Evolutionary conservation across 1,140 invertebrate genomes (phyloP).

Genomic region (Drosophila biarmipes): DNA sequence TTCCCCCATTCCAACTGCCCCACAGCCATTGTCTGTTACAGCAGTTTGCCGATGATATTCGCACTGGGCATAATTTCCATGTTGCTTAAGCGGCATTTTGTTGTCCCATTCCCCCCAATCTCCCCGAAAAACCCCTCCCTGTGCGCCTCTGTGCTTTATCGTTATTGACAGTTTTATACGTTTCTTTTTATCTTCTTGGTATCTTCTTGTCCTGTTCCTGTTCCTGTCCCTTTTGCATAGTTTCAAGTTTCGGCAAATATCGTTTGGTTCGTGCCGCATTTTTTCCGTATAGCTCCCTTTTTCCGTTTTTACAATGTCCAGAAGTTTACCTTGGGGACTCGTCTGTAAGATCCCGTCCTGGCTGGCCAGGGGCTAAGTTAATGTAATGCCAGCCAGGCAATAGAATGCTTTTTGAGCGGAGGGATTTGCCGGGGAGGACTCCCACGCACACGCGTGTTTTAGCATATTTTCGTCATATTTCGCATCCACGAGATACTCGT

Average conservation of each 20-base stretch:
- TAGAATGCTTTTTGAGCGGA: slow-evolving; percentile 18
- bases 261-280: slow-evolving; percentile 55
- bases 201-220: slow-evolving; percentile 56
- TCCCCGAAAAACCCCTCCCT: slow-evolving; percentile 6
- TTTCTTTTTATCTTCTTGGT: slow-evolving; percentile 47
- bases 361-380: slow-evolving; percentile 64
- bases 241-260: slow-evolving; percentile 65
- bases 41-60: slow-evolving; percentile 74
- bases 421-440: slow-evolving; percentile 1
- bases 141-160: slow-evolving; percentile 67
- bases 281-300: slow-evolving; percentile 38
- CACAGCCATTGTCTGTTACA: slow-evolving; percentile 39
- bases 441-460: slow-evolving; percentile 47
- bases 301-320: slow-evolving; percentile 40
- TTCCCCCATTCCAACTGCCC: slow-evolving; percentile 1
- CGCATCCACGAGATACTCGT: slow-evolving; percentile 47
- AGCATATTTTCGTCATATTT: slow-evolving; percentile 72
- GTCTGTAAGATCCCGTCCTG: slow-evolving; percentile 18
- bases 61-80: slow-evolving; percentile 81
- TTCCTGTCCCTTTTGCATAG: slow-evolving; percentile 79
- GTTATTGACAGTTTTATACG: slow-evolving; percentile 79
- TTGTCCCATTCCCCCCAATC: slow-evolving; percentile 39
- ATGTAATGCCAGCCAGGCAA: slow-evolving; percentile 62
- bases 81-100: slow-evolving; percentile 81
- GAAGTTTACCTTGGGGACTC: slow-evolving; percentile 63